A percentile compares a stretch with the other conserved stretches of the same genome.
Conservation (phyloP, 1,140 invertebrate genomes). For the Wasmannia auropunctata region DNA sequence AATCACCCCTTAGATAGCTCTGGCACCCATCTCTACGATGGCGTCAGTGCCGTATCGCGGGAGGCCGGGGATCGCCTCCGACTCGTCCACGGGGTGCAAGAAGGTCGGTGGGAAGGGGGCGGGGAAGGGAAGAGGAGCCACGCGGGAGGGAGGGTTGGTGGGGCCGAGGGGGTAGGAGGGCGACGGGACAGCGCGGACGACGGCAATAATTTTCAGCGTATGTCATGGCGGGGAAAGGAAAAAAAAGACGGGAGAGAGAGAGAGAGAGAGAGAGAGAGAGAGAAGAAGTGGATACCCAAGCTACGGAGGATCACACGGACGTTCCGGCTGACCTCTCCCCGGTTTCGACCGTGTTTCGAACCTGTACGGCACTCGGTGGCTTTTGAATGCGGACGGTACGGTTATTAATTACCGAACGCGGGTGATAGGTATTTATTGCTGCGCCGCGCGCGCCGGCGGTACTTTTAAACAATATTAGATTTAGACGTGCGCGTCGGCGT, state of each 20-base stretch:
- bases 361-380: conserved; percentile 11
- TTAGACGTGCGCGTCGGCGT: conserved; percentile 34
- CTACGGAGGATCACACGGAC: conserved; percentile 65
- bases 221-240: conserved; percentile 65
- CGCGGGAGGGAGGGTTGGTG: conserved; percentile 16
- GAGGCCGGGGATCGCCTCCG: conserved; percentile 69
- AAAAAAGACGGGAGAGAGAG: conserved; percentile 12
- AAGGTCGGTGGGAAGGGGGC: conserved; percentile 40
- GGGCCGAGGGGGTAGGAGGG: background rate
- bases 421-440: conserved; percentile 49
- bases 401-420: conserved; percentile 59
- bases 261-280: conserved; percentile 5
- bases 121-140: conserved; percentile 13
- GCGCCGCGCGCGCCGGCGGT: conserved; percentile 24
- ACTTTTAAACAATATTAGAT: conserved; percentile 58
- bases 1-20: conserved; percentile 84
- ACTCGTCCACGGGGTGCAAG: conserved; percentile 68
- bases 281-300: conserved; percentile 42
- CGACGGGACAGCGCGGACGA: conserved; percentile 66
- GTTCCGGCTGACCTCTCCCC: conserved; percentile 59
- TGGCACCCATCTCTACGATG: conserved; percentile 75
- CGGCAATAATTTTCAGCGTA: conserved; percentile 76
- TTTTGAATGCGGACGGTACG: conserved; percentile 28
- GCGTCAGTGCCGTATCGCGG: conserved; percentile 76
- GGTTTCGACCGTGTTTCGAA: conserved; percentile 38